phyloP scores from a whole-genome alignment of 2,797 vertebrate species.

The Dipus sagitta region DNA sequence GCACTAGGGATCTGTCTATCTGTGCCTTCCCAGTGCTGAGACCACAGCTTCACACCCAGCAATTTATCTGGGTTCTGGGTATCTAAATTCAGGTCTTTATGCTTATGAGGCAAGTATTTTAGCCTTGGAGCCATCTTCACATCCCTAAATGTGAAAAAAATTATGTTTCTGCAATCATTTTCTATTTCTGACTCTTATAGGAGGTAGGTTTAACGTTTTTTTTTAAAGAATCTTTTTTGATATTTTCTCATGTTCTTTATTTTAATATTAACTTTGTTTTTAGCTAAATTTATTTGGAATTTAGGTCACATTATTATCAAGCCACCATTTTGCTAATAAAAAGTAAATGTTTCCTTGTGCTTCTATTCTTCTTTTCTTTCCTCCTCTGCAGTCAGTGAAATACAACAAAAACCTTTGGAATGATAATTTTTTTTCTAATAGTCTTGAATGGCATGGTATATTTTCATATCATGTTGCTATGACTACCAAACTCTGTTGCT shows the following conservation, averaged over 20 bases:
- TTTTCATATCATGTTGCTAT: conserved; percentile 81
- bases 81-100: too few species aligned
- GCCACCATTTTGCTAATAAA: conserved; percentile 40
- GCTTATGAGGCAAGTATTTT: too few species aligned
- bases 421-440: conserved; percentile 76
- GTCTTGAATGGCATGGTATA: conserved; percentile 74
- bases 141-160: too few species aligned
- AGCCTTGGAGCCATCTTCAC: too few species aligned
- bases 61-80: too few species aligned
- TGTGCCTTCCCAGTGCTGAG: too few species aligned
- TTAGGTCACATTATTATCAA: conserved; percentile 62
- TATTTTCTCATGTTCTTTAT: conserved; percentile 47
- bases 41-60: too few species aligned
- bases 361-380: not conserved
- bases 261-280: conserved; percentile 50
- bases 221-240: conserved; percentile 35
- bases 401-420: conserved; percentile 69
- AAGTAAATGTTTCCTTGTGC: conserved; percentile 15
- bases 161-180: too few species aligned
- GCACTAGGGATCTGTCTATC: too few species aligned
- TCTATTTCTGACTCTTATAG: too few species aligned
- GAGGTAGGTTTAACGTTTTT: not conserved
- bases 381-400: conserved; percentile 56
- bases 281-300: conserved; percentile 38
- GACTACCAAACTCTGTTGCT: conserved; percentile 74